Conservation (phyloP, 2,797 vertebrate species). For the Phrynocephalus guinanensis region DNA sequence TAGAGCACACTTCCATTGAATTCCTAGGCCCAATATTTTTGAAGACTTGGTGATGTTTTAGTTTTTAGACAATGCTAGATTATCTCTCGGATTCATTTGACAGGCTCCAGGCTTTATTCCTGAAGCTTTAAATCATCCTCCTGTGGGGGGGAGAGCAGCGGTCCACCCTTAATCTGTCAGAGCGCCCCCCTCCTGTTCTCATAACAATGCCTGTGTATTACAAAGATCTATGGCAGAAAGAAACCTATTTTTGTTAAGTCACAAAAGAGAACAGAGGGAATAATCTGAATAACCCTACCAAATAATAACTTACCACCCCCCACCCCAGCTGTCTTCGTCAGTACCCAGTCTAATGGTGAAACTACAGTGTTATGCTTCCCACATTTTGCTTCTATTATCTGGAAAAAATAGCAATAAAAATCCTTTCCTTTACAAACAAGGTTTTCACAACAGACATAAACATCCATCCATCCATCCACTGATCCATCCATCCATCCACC, state of each 20-base stretch:
- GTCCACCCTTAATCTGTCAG: neutral
- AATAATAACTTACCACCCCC: slow-evolving; percentile 20
- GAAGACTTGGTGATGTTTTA: neutral
- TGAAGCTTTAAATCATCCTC: neutral
- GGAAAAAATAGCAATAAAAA: neutral
- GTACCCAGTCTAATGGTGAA: fast-evolving
- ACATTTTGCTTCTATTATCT: neutral
- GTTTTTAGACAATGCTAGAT: neutral
- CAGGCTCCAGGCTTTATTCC: neutral
- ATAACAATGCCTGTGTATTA: too few relatives aligned
- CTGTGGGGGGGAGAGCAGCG: neutral
- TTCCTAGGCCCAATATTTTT: neutral
- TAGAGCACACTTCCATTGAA: neutral
- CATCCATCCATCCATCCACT: too few relatives aligned
- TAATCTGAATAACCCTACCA: slow-evolving; percentile 10
- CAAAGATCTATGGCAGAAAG: neutral
- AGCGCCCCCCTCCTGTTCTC: neutral
- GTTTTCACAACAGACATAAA: neutral
- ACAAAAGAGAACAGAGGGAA: too few relatives aligned
- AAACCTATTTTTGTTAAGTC: neutral
- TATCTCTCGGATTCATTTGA: neutral
- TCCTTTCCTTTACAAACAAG: neutral
- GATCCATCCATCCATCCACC: too few relatives aligned
- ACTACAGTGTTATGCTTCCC: too few relatives aligned
- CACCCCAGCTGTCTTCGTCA: slow-evolving; percentile 20